Percentiles rank a stretch among this genome's conserved stretches.
Evolutionary conservation across 2,888 invertebrate genomes (phyloP).

Genomic region (Herminia tarsipennalis): DNA sequence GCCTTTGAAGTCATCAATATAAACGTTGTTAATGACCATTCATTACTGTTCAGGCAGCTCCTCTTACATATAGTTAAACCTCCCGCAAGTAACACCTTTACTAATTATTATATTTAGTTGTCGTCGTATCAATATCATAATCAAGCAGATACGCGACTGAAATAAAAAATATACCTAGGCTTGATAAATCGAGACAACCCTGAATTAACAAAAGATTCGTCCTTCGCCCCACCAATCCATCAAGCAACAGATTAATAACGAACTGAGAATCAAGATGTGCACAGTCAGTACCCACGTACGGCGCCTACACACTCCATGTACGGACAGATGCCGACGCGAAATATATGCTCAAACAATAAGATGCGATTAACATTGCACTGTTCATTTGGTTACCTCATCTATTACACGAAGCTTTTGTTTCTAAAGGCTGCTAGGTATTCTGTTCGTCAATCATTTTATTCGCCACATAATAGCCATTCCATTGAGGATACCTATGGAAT

Average conservation of each 20-base stretch:
- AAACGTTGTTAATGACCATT: background rate
- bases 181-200: slow-evolving; percentile 19
- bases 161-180: too few relatives aligned
- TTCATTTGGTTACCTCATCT: slow-evolving; percentile 7
- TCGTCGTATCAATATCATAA: too few relatives aligned
- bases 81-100: too few relatives aligned
- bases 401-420: background rate
- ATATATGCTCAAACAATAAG: slow-evolving; percentile 11
- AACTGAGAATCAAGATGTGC: slow-evolving; percentile 8
- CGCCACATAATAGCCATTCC: too few relatives aligned
- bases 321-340: slow-evolving; percentile 7
- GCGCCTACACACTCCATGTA: slow-evolving; percentile 32
- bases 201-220: slow-evolving; percentile 25
- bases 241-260: slow-evolving; percentile 28
- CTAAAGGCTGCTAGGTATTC: background rate
- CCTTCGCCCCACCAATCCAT: slow-evolving; percentile 30
- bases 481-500: too few relatives aligned
- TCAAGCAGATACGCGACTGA: too few relatives aligned
- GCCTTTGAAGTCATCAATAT: slow-evolving; percentile 1
- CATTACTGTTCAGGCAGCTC: background rate
- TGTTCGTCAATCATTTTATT: background rate
- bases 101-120: too few relatives aligned
- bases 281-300: slow-evolving; percentile 32
- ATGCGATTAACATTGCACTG: background rate
- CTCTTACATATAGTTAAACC: too few relatives aligned